Evolutionary conservation across 2,888 invertebrate species (phyloP), one percentile per base, ranked within the genome.

Genomic region (Esperia sulphurella): DNA sequence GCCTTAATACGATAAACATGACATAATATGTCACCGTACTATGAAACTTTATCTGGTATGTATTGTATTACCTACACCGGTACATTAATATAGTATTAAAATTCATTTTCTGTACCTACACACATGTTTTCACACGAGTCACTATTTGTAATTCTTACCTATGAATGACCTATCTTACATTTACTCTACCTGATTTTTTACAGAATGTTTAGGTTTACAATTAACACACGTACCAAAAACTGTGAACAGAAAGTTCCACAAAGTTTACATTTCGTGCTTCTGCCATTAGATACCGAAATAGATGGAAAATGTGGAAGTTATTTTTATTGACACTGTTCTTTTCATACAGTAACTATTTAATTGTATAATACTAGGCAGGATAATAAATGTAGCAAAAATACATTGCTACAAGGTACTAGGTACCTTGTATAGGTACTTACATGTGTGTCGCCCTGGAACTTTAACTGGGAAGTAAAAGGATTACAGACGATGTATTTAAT

Each of bases 281-380:
- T 14, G 8, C 21, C 14, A 40, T 40, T 40, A 10, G 40, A 12
- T 40, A 35, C 41, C 21, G 35, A 41, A 46, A 46, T 46, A 41
- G 45, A n/a, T 46, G 8, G 13, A 41, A 28, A 28, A n/a, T 41
- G 41, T 46, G 41, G 41, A n/a, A 46, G 46, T 46, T 46, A 46
- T 46, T 46, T 46, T 8, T 10, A 41, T 35, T 14, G 10, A 12
- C 9, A 31, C 28, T 45, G 39, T 45, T 45, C 30, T 40, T 35
- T 12, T 31, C 14, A 21, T 9, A 3, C 8, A 41, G 7, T 1
- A 29, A 29, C 28, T 28, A 35, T n/a, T n/a, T 8, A 21, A 21
- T 21, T 21, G 21, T 21, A 21, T 21, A 21, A 21, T 21, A 12
- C 12, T n/a, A 29, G 12, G 35, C 14, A 14, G n/a, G n/a, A n/a